Percentiles rank a stretch among this genome's conserved stretches.
These are phyloP conservation scores for Danio tinwini DNA, from an alignment of 2,797 vertebrate genomes.

Conservation along the genomic window DNA sequence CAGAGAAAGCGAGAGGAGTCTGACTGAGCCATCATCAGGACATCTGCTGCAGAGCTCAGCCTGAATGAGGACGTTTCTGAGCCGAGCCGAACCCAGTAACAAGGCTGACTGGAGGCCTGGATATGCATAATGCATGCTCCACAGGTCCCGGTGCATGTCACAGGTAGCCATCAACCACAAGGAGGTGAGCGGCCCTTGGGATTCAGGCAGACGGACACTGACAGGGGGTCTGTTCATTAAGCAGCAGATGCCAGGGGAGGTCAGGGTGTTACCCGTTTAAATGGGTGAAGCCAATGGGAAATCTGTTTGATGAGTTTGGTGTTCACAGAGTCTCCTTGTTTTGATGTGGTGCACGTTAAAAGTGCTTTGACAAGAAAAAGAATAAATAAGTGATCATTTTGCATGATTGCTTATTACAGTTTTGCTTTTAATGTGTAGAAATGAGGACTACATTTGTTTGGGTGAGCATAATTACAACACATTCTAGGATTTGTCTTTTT, in stretches of 20 bases:
- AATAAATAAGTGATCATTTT: conserved; percentile 1
- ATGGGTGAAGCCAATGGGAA: conserved; percentile 11
- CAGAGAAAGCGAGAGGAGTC: conserved; percentile 47
- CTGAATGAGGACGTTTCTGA: conserved; percentile 59
- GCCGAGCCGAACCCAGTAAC: conserved; percentile 57
- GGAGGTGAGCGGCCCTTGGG: conserved; percentile 58
- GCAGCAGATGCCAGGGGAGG: conserved; percentile 73
- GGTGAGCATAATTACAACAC: background rate
- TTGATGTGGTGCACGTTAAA: background rate
- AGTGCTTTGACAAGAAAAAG: background rate
- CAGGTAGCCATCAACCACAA: conserved; percentile 67
- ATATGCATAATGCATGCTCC: conserved; percentile 79
- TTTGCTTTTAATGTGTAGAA: background rate
- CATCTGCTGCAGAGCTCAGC: conserved; percentile 71
- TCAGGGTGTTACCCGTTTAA: conserved; percentile 60
- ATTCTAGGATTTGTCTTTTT: background rate
- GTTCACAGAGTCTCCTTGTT: background rate
- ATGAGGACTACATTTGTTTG: conserved; percentile 1
- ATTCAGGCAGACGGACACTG: conserved; percentile 65
- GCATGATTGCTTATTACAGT: background rate
- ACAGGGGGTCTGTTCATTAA: conserved; percentile 69
- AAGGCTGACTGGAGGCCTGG: conserved; percentile 67
- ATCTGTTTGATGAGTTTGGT: conserved; percentile 15
- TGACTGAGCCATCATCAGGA: conserved; percentile 72
- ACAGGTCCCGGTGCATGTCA: conserved; percentile 62